These are phyloP conservation scores for Oriolus oriolus DNA, from an alignment of 2,113 vertebrate genomes.

Conservation along the genomic window DNA sequence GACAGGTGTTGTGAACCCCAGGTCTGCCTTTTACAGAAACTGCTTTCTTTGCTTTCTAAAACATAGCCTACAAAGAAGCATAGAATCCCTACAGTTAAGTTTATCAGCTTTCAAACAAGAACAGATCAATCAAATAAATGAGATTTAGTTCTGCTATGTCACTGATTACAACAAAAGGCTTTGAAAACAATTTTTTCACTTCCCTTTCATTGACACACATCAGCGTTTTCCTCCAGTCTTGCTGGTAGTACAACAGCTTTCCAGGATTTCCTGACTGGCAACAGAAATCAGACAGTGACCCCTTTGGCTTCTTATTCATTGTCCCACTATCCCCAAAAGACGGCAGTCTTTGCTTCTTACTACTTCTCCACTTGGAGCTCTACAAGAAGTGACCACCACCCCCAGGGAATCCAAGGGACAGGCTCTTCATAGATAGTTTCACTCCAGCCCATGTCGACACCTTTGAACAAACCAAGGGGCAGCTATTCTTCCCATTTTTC, in stretches of 20 bases:
- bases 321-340: neutral
- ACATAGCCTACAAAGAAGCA: neutral
- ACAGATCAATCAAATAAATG: neutral
- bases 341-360: neutral
- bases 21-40: neutral
- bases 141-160: neutral
- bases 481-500: neutral
- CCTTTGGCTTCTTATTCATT: neutral
- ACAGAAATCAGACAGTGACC: neutral
- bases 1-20: neutral
- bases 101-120: neutral
- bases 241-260: neutral
- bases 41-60: neutral
- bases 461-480: neutral
- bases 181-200: neutral
- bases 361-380: neutral
- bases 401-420: neutral
- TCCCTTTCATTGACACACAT: neutral
- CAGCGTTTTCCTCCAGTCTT: neutral
- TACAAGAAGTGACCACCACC: neutral
- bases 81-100: neutral
- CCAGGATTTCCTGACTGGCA: neutral
- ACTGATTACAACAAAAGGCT: neutral
- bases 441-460: accelerated
- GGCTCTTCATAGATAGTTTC: neutral